Percentiles rank a stretch among this genome's conserved stretches.
Conservation (phyloP, 2,888 invertebrate species). For the Agriopis marginaria region DNA sequence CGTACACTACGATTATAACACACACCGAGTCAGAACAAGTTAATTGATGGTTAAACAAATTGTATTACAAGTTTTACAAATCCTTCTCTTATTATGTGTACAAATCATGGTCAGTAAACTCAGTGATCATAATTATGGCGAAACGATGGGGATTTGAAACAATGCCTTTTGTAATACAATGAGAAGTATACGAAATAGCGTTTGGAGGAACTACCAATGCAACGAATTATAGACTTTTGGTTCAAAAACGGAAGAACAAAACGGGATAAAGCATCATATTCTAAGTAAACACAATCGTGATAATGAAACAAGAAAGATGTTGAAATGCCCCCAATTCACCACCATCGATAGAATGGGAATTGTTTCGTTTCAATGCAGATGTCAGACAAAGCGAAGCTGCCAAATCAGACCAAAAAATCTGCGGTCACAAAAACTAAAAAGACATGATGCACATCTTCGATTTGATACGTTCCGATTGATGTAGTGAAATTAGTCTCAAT, state of each 20-base stretch:
- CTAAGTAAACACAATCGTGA: too few relatives aligned
- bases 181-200: not conserved
- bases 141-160: constrained; percentile 19
- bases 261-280: too few relatives aligned
- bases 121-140: constrained; percentile 15
- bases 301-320: too few relatives aligned
- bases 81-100: not conserved
- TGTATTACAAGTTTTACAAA: not conserved
- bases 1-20: not conserved
- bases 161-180: constrained; percentile 5
- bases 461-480: not conserved
- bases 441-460: not conserved
- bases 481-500: not conserved
- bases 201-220: not conserved
- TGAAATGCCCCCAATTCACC: too few relatives aligned
- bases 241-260: too few relatives aligned
- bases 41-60: constrained; percentile 12
- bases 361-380: too few relatives aligned
- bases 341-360: too few relatives aligned
- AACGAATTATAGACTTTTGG: too few relatives aligned
- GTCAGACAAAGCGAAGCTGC: too few relatives aligned
- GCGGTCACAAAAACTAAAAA: too few relatives aligned
- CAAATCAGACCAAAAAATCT: not conserved
- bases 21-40: constrained; percentile 3
- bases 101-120: constrained; percentile 12